Evolutionary conservation across 1,140 invertebrate genomes (phyloP).

Genomic region (Macrotrachela quadricornifera): DNA sequence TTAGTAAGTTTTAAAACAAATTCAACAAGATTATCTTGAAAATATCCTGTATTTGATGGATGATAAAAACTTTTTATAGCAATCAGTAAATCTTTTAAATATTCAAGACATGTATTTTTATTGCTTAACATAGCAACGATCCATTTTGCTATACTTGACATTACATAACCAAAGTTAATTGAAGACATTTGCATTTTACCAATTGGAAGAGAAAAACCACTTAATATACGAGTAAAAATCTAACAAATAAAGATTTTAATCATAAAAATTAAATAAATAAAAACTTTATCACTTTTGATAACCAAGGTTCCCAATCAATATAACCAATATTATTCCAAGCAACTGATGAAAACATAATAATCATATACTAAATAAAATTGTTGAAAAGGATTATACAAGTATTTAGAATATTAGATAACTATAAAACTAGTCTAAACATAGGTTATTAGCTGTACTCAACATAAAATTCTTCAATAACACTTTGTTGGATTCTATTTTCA

Average conservation of each 20-base stretch:
- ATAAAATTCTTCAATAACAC: no score
- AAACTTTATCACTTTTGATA: slow-evolving; percentile 35
- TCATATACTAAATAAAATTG: slow-evolving; percentile 38
- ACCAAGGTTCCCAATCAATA: slow-evolving; percentile 62
- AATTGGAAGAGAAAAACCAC: slow-evolving; percentile 54
- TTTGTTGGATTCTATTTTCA: no score
- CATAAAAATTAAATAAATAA: slow-evolving; percentile 10
- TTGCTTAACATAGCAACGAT: slow-evolving; percentile 41
- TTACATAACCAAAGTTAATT: not conserved
- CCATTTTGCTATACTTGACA: slow-evolving; percentile 36
- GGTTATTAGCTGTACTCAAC: no score
- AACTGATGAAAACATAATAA: slow-evolving; percentile 48
- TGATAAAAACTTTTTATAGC: slow-evolving; percentile 66
- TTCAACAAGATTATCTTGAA: not conserved
- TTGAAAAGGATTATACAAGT: slow-evolving; percentile 6
- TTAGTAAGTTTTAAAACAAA: not conserved
- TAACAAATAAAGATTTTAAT: slow-evolving; percentile 18
- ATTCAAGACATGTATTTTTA: slow-evolving; percentile 38
- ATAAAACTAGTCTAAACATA: no score
- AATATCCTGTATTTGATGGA: slow-evolving; percentile 49
- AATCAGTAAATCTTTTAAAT: slow-evolving; percentile 57
- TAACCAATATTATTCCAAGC: slow-evolving; percentile 54
- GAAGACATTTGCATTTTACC: slow-evolving; percentile 38
- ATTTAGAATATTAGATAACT: no score
- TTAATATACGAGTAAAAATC: slow-evolving; percentile 56